Conservation (phyloP, 1,140 invertebrate genomes). For the Pygmarrhopalites habei region DNA sequence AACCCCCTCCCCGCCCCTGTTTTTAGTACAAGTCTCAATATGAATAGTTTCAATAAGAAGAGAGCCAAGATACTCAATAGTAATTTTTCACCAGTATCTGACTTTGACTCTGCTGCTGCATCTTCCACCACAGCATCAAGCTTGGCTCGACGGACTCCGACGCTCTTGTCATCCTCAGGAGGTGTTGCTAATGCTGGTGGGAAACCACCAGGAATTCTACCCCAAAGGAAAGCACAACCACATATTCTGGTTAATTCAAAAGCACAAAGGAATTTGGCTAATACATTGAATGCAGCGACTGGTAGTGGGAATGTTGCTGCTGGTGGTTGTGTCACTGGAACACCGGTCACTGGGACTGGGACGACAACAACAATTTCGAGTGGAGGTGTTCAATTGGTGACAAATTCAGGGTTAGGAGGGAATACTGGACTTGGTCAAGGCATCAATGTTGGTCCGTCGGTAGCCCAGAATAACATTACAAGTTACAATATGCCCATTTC, state of each 20-base stretch:
- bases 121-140: slow-evolving; percentile 20
- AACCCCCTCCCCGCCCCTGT: slow-evolving; percentile 26
- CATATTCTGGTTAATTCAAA: slow-evolving; percentile 32
- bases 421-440: too few relatives aligned
- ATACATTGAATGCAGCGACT: background rate
- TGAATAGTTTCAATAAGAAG: slow-evolving; percentile 24
- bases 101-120: slow-evolving; percentile 3
- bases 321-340: background rate
- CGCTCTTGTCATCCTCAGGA: slow-evolving; percentile 8
- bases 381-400: background rate
- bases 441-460: background rate
- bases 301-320: background rate
- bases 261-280: slow-evolving; percentile 24
- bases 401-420: background rate
- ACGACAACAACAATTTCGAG: background rate
- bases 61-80: slow-evolving; percentile 12
- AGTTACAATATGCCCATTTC: background rate
- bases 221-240: slow-evolving; percentile 28
- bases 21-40: slow-evolving; percentile 30
- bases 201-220: slow-evolving; percentile 12
- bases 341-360: background rate
- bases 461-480: background rate
- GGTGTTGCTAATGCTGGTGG: slow-evolving; percentile 7
- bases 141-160: slow-evolving; percentile 11
- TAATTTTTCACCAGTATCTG: background rate